Percentiles rank a stretch among this genome's conserved stretches.
phyloP scores from a whole-genome alignment of 1,140 invertebrate genomes.

The Melitaea cinxia region DNA sequence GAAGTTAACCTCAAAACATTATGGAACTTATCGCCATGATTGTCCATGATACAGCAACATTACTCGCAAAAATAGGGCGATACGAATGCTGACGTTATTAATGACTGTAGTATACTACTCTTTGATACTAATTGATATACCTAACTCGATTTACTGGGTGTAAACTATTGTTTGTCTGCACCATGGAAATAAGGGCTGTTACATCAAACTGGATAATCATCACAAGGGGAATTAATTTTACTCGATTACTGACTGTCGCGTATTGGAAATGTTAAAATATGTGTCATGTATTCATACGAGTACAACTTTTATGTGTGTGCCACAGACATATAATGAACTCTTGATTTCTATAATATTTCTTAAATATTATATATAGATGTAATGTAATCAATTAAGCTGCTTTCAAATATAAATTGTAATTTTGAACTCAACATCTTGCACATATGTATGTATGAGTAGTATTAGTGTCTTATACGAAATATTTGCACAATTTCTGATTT shows the following conservation, averaged over 20 bases:
- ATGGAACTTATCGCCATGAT: conserved; percentile 38
- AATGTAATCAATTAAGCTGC: no score
- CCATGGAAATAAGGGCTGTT: conserved; percentile 11
- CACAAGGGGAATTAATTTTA: conserved; percentile 8
- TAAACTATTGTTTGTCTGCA: not conserved
- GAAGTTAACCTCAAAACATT: no score
- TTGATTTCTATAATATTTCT: no score
- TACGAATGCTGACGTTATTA: conserved; percentile 51
- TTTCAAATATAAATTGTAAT: no score
- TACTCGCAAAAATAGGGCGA: conserved; percentile 44
- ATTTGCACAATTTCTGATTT: no score
- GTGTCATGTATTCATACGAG: not conserved
- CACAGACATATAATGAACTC: no score
- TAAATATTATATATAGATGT: no score
- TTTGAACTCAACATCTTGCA: no score
- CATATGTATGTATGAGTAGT: no score
- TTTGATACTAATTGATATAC: conserved; percentile 33
- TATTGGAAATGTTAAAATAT: not conserved
- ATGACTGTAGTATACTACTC: conserved; percentile 36
- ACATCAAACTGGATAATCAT: conserved; percentile 11
- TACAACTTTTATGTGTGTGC: no score
- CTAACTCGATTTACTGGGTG: conserved; percentile 12
- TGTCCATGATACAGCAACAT: conserved; percentile 62
- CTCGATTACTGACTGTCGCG: not conserved
- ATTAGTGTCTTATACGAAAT: no score